These are phyloP conservation scores for Keiferia lycopersicella DNA, from an alignment of 2,888 invertebrate genomes.

Conservation along the genomic window DNA sequence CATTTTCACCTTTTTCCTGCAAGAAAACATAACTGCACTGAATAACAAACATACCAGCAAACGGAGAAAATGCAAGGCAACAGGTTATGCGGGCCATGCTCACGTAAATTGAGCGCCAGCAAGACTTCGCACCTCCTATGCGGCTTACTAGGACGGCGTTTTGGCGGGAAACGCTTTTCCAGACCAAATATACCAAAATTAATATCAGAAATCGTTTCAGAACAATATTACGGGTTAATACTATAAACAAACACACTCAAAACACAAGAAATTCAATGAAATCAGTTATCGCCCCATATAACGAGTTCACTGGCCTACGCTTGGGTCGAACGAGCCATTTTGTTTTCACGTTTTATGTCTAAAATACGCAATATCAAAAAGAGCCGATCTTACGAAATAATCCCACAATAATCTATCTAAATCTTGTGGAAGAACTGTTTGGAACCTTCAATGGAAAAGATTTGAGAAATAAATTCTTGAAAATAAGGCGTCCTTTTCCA, in stretches of 20 bases:
- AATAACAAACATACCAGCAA: constrained; percentile 40
- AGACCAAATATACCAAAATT: constrained; percentile 36
- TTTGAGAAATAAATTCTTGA: constrained; percentile 78
- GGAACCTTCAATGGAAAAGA: constrained; percentile 71
- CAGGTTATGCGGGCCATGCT: constrained; percentile 59
- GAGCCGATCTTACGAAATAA: constrained; percentile 74
- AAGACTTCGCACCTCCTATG: constrained; percentile 53
- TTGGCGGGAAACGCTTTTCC: constrained; percentile 78
- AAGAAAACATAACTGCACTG: constrained; percentile 44
- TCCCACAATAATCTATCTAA: constrained; percentile 65
- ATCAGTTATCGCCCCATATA: constrained; percentile 73
- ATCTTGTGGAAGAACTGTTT: constrained; percentile 77
- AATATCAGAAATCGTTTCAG: constrained; percentile 32
- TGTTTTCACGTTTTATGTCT: constrained; percentile 79
- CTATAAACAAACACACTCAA: constrained; percentile 36
- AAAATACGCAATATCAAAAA: constrained; percentile 77
- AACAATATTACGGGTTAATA: constrained; percentile 37
- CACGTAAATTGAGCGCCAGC: constrained; percentile 43
- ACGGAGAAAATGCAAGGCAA: constrained; percentile 46
- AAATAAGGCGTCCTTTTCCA: constrained; percentile 72
- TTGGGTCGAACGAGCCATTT: constrained; percentile 80
- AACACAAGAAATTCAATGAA: constrained; percentile 46
- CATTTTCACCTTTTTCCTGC: constrained; percentile 85
- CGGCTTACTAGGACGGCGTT: constrained; percentile 68
- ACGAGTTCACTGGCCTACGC: constrained; percentile 79